These are phyloP conservation scores for Ormyrus labotus DNA, from an alignment of 2,888 invertebrate species.

Conservation along the genomic window DNA sequence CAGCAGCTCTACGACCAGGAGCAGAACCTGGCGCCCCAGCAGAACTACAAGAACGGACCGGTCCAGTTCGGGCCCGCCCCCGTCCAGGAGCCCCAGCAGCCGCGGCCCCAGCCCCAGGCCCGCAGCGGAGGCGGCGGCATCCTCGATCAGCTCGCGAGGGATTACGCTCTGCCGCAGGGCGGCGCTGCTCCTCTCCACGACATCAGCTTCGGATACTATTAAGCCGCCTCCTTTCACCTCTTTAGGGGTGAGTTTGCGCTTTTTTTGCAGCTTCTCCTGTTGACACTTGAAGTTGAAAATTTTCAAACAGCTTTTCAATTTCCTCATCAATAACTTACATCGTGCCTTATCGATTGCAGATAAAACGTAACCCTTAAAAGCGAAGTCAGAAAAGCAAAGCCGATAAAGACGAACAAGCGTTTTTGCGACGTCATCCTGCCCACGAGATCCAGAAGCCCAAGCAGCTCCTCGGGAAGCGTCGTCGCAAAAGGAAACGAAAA, in stretches of 20 bases:
- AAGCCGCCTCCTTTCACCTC: conserved; percentile 60
- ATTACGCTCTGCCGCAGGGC: conserved; percentile 86
- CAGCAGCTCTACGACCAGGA: conserved; percentile 63
- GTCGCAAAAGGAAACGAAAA: background rate
- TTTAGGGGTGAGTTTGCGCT: conserved; percentile 20
- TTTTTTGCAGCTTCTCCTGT: no score
- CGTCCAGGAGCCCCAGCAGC: conserved; percentile 63
- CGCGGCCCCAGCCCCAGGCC: conserved; percentile 59
- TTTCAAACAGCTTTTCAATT: no score
- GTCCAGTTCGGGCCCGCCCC: conserved; percentile 71
- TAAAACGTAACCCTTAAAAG: conserved; percentile 24
- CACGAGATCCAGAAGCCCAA: background rate
- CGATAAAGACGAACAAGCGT: conserved; percentile 29
- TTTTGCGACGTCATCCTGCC: conserved; percentile 14
- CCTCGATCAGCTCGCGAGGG: conserved; percentile 88
- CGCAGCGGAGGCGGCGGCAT: conserved; percentile 78
- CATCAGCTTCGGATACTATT: conserved; percentile 89
- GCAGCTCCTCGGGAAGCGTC: conserved; percentile 1
- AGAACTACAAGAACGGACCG: conserved; percentile 71
- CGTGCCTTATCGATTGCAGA: background rate
- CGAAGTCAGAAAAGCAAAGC: conserved; percentile 32
- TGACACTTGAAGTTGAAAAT: no score
- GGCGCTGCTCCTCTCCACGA: conserved; percentile 85
- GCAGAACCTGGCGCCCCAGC: conserved; percentile 66
- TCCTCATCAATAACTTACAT: no score